Evolutionary conservation across 64 coral and sea anemone genomes (phyloP).

Genomic region (Pachyseris speciosa): DNA sequence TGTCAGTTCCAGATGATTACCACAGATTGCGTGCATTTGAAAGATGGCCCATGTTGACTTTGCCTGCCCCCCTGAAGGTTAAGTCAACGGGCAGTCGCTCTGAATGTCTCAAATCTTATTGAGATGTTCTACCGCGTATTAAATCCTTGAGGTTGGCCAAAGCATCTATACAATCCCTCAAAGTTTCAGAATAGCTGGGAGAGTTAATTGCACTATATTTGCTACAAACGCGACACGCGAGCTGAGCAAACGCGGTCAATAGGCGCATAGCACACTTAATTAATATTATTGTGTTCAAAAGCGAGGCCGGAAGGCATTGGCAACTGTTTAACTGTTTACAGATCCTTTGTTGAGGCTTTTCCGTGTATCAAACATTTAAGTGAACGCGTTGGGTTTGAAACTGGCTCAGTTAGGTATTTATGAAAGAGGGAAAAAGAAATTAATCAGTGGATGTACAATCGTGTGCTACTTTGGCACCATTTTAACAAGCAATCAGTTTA

Average conservation of each 20-base stretch:
- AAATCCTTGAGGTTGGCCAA: slow-evolving; percentile 8
- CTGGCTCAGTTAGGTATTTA: background rate
- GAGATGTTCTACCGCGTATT: background rate
- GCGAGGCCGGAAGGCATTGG: slow-evolving; percentile 31
- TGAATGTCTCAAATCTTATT: slow-evolving; percentile 31
- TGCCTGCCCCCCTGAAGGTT: slow-evolving; percentile 19
- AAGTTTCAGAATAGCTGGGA: background rate
- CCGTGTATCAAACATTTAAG: slow-evolving; percentile 26
- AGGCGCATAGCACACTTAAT: slow-evolving; percentile 11
- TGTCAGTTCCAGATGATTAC: slow-evolving; percentile 19
- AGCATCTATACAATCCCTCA: background rate
- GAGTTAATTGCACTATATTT: background rate
- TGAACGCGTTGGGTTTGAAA: background rate
- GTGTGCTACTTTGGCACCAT: background rate
- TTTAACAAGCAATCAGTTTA: background rate
- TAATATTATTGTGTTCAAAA: slow-evolving; percentile 27
- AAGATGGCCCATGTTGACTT: slow-evolving; percentile 10
- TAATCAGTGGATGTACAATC: too few species aligned
- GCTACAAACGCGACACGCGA: background rate
- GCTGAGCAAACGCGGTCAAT: background rate
- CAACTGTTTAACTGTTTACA: slow-evolving; percentile 46
- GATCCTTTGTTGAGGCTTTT: slow-evolving; percentile 22
- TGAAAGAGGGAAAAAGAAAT: background rate
- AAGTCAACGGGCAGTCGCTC: slow-evolving; percentile 33
- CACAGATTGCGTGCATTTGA: slow-evolving; percentile 19